phyloP scores from a whole-genome alignment of 2,113 vertebrate genomes.

The Nycticryphes semicollaris region DNA sequence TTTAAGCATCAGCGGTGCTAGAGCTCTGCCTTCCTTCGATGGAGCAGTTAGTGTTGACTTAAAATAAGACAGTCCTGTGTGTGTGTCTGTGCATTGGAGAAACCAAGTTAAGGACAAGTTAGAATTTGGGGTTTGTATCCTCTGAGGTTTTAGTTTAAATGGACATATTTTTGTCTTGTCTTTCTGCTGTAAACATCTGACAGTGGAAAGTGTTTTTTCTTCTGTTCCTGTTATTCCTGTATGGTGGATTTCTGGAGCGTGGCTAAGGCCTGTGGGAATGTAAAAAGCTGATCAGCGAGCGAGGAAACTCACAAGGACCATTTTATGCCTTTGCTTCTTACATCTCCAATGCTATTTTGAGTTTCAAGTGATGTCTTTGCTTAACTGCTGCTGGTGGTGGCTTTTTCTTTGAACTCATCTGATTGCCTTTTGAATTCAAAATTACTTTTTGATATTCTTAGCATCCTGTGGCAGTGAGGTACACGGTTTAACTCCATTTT shows the following conservation, averaged over 20 bases:
- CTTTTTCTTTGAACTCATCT: neutral
- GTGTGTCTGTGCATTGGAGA: neutral
- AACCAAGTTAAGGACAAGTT: neutral
- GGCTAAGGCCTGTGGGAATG: neutral
- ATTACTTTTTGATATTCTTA: neutral
- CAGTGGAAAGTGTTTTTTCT: neutral
- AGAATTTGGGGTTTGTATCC: neutral
- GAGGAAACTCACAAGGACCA: neutral
- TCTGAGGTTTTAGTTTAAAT: neutral
- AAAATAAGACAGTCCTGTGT: neutral
- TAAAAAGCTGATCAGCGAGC: neutral
- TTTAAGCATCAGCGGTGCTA: too few relatives aligned
- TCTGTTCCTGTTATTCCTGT: neutral
- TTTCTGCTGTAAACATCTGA: neutral
- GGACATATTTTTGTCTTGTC: neutral
- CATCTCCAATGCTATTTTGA: fast-evolving
- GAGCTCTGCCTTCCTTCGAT: neutral
- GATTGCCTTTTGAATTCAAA: neutral
- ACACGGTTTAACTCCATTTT: neutral
- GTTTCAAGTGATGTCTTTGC: neutral
- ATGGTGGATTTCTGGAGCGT: neutral
- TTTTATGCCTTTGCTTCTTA: neutral
- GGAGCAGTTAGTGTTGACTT: neutral
- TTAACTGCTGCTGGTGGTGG: neutral
- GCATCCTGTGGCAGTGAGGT: neutral